A percentile compares a stretch with the other conserved stretches of the same genome.
phyloP scores from a whole-genome alignment of 2,113 vertebrate genomes.

The Thoracochromis brauschi region DNA sequence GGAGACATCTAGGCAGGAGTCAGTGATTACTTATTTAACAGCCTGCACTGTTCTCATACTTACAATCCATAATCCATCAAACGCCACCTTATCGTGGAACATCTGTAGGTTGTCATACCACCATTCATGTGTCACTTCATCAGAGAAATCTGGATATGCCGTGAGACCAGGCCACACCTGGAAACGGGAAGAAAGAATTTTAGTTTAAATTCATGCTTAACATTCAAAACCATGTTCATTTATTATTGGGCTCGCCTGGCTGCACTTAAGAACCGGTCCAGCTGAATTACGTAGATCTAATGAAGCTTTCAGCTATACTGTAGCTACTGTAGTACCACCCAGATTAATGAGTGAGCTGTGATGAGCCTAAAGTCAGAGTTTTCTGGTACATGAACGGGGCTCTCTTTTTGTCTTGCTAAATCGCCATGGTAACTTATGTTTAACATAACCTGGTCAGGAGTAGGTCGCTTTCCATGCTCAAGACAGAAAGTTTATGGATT shows the following conservation, averaged over 20 bases:
- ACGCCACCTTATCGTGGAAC: slow-evolving; percentile 73
- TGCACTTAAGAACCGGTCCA: background rate
- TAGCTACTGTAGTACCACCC: background rate
- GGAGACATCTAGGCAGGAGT: background rate
- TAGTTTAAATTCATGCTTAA: background rate
- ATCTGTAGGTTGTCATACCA: slow-evolving; percentile 81
- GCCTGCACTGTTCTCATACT: background rate
- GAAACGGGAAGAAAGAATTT: background rate
- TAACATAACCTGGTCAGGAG: background rate
- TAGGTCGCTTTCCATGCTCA: background rate
- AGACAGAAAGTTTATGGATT: background rate
- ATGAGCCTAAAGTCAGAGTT: background rate
- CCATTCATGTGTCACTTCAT: slow-evolving; percentile 76
- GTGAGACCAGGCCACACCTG: slow-evolving; percentile 88
- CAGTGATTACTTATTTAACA: background rate
- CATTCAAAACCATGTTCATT: background rate
- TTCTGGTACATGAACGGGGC: background rate
- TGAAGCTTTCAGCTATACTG: background rate
- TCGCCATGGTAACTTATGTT: background rate
- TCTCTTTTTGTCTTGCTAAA: background rate
- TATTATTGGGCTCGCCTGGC: background rate
- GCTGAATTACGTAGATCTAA: background rate
- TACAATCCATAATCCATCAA: slow-evolving; percentile 80
- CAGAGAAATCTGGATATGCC: slow-evolving; percentile 82
- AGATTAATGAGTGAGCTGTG: background rate